Evolutionary conservation across 1,140 invertebrate species (phyloP), one percentile per base, ranked within the genome.

Genomic region (Eupeodes corollae): DNA sequence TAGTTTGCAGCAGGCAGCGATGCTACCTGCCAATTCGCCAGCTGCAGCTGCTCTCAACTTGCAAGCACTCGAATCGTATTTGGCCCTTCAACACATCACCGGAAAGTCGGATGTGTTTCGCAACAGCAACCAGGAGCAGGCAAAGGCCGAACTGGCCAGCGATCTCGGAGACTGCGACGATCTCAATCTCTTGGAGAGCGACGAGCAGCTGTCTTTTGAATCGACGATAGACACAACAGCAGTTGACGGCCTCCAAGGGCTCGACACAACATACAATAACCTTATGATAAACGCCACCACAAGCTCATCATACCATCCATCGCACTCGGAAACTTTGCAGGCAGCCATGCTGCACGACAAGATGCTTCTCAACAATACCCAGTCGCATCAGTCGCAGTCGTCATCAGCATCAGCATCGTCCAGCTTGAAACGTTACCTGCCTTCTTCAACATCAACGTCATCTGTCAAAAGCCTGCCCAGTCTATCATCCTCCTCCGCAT

Each of bases 31-130:
- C 0, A 83, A 84, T 51, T 85, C 83, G 1, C 81, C 84, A 1
- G 83, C 84, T 2, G 83, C 83, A 2, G 82, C 84, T 6, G 85
- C 86, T 0, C 69, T 88, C 5, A 87, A 87, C 67, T 71, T 88
- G 6, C 86, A 88, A 69, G 86, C 85, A 3, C 63, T 89, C 32
- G 84, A 89, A 70, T 87, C 84, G 21, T 88, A 88, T 69, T 72
- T 88, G 59, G 84, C 85, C 12, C 69, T 88, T 32, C 85, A 88
- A 68, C 75, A 84, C 48, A 70, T 88, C 18, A 77, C 77, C 2
- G 70, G 66, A 14, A 66, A 62, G 52, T 63, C 59, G 26, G 63
- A 67, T 56, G 61, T 65, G 5, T 57, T 65, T 53, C 58, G 63
- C 49, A 50, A 54, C 26, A 52, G 39, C 56, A 59, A 38, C 44